phyloP scores from a whole-genome alignment of 2,888 invertebrate species.

The Flabesymbios commensalis region DNA sequence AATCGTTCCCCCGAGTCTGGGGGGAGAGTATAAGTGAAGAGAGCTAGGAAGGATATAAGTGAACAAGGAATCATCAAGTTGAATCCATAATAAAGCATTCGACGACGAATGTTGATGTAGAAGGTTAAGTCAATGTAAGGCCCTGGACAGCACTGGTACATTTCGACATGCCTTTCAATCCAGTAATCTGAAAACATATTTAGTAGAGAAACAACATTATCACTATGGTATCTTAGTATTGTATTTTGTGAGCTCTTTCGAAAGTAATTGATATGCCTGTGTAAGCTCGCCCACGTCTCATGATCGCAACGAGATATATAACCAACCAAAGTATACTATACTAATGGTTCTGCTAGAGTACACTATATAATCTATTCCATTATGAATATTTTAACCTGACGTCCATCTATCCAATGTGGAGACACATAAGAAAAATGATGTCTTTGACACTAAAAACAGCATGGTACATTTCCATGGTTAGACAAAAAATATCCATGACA shows the following conservation, averaged over 20 bases:
- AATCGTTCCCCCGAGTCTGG: constrained; percentile 22
- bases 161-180: constrained; percentile 29
- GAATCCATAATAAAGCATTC: constrained; percentile 29
- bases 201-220: not conserved
- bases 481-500: too few relatives aligned
- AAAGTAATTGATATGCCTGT: too few relatives aligned
- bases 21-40: constrained; percentile 18
- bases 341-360: too few relatives aligned
- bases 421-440: too few relatives aligned
- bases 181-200: constrained; percentile 23
- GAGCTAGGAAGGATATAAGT: constrained; percentile 21
- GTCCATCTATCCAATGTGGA: too few relatives aligned
- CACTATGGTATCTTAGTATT: not conserved
- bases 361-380: too few relatives aligned
- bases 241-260: not conserved
- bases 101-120: constrained; percentile 35
- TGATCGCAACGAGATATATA: too few relatives aligned
- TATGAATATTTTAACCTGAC: too few relatives aligned
- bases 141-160: constrained; percentile 38
- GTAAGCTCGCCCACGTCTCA: too few relatives aligned
- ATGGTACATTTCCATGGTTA: too few relatives aligned
- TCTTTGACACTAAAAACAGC: too few relatives aligned
- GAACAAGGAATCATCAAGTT: constrained; percentile 27
- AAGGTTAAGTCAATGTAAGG: constrained; percentile 42
- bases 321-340: too few relatives aligned